phyloP scores from a whole-genome alignment of 2,113 vertebrate species.

The Oplegnathus fasciatus region DNA sequence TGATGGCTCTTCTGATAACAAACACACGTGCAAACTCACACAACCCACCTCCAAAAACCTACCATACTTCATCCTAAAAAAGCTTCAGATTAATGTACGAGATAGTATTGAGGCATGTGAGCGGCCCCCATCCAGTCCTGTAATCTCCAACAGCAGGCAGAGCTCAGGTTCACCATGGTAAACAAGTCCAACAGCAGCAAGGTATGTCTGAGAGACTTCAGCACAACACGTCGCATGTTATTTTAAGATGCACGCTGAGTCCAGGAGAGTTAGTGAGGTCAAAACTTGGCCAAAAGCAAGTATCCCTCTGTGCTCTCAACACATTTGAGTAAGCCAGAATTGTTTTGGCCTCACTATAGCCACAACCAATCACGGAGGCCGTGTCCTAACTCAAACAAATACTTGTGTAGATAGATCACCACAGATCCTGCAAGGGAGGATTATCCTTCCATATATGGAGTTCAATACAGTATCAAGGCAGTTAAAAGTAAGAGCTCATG shows the following conservation, averaged over 20 bases:
- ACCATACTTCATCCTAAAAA: background rate
- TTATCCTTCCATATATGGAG: constrained; percentile 63
- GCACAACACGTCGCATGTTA: constrained; percentile 57
- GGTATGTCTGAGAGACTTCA: constrained; percentile 60
- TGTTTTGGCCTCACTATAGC: constrained; percentile 43
- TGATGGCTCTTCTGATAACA: constrained; percentile 10
- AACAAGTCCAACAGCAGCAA: constrained; percentile 59
- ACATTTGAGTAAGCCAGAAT: constrained; percentile 34
- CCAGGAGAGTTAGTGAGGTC: constrained; percentile 57
- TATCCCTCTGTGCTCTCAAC: constrained; percentile 34
- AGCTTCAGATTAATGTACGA: constrained; percentile 16
- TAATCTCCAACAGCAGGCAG: constrained; percentile 38
- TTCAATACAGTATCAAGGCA: constrained; percentile 9
- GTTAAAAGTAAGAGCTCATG: background rate
- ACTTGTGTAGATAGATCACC: constrained; percentile 58
- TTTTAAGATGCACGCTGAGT: constrained; percentile 62
- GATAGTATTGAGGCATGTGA: constrained; percentile 25
- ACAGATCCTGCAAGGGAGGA: constrained; percentile 17
- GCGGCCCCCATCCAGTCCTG: constrained; percentile 20
- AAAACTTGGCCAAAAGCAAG: constrained; percentile 60
- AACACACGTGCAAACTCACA: background rate
- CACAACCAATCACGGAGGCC: constrained; percentile 46
- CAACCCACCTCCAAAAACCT: background rate
- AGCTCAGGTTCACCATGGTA: constrained; percentile 52
- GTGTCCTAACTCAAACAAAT: constrained; percentile 66